phyloP scores from a whole-genome alignment of 2,888 invertebrate genomes.

The Megamerina dolium region DNA sequence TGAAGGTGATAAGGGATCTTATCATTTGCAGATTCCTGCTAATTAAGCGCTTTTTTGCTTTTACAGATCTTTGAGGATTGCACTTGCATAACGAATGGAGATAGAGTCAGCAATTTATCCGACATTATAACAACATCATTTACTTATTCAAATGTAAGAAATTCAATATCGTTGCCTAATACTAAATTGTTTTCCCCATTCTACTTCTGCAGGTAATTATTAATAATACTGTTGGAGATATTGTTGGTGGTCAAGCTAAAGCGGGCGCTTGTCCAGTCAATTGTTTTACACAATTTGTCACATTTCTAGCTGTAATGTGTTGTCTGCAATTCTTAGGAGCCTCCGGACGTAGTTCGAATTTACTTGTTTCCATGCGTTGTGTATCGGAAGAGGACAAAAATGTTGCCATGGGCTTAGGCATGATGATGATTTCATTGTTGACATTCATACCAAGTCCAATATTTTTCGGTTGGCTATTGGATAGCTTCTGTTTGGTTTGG shows the following conservation, averaged over 20 bases:
- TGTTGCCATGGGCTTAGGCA: slow-evolving; percentile 60
- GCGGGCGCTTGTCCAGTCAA: slow-evolving; percentile 55
- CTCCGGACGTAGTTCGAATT: slow-evolving; percentile 55
- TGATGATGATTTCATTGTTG: slow-evolving; percentile 59
- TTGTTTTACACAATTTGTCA: slow-evolving; percentile 52
- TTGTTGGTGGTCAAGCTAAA: slow-evolving; percentile 42
- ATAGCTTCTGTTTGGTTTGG: slow-evolving; percentile 63
- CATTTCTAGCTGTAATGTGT: slow-evolving; percentile 53
- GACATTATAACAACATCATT: background rate
- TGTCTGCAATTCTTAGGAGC: slow-evolving; percentile 54
- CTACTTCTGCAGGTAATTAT: no score
- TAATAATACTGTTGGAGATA: no score
- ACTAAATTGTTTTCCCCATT: no score
- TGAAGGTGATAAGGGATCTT: no score
- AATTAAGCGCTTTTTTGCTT: no score
- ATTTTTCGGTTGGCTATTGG: slow-evolving; percentile 63
- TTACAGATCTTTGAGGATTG: slow-evolving; percentile 28
- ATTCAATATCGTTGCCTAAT: no score
- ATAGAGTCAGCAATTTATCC: background rate
- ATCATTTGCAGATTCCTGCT: no score
- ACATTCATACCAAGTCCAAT: slow-evolving; percentile 69
- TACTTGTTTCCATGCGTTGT: slow-evolving; percentile 56
- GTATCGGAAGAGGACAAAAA: slow-evolving; percentile 64
- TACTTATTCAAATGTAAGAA: no score
- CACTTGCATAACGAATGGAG: slow-evolving; percentile 20